Conservation (phyloP, 1,140 invertebrate genomes). For the Phthorimaea operculella region DNA sequence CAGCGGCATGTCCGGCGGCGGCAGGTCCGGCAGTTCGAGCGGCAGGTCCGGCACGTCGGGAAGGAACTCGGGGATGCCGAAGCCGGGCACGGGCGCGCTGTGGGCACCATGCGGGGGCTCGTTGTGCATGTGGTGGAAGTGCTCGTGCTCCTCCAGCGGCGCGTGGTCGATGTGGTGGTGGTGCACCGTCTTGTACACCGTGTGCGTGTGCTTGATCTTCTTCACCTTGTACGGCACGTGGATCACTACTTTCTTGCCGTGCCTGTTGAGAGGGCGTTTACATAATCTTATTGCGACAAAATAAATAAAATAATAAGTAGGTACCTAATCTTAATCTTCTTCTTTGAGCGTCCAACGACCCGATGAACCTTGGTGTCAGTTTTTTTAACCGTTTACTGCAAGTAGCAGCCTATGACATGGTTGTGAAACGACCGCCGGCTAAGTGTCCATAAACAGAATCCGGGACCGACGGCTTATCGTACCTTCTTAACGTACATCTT, state of each 20-base stretch:
- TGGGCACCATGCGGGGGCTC: constrained; percentile 28
- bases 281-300: too few relatives aligned
- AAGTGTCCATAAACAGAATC: too few relatives aligned
- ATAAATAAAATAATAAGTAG: too few relatives aligned
- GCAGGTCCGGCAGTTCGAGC: constrained; percentile 30
- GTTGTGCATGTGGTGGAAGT: constrained; percentile 58
- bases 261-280: constrained; percentile 39
- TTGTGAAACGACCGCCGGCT: too few relatives aligned
- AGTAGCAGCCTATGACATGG: too few relatives aligned
- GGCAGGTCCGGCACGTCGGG: constrained; percentile 40
- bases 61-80: constrained; percentile 44
- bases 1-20: constrained; percentile 25
- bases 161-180: constrained; percentile 57
- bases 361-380: too few relatives aligned
- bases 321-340: too few relatives aligned
- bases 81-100: constrained; percentile 30
- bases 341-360: too few relatives aligned
- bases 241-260: constrained; percentile 71
- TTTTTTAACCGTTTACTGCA: too few relatives aligned
- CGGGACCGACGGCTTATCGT: too few relatives aligned
- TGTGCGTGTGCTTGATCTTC: constrained; percentile 74
- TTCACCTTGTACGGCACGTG: constrained; percentile 72
- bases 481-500: too few relatives aligned
- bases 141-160: constrained; percentile 51
- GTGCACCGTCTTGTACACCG: constrained; percentile 72